Base-by-base conservation (phyloP, 2,113 vertebrate genomes). In the Neofelis nebulosa region DNA sequence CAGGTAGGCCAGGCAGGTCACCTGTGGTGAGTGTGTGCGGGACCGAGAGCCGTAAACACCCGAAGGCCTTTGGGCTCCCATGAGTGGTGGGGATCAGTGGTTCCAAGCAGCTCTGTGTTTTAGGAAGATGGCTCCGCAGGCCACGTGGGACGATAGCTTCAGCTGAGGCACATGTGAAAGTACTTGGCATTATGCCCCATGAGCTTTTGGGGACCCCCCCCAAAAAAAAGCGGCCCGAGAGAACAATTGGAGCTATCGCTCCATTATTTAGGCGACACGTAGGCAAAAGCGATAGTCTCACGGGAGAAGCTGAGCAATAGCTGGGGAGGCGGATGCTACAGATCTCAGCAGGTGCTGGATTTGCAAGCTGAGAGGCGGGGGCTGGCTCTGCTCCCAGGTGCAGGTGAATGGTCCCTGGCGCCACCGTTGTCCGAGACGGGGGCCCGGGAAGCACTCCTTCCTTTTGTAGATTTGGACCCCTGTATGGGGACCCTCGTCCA, bases 261-360 rank as follows among this genome's bases (percentile, higher is more conserved):
- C 19, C 61, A 55, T 69, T 66, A 50, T 12, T 57, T 50, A 50
- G 57, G 63, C 33, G 45, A 50, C 69, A 63, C 5, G 9, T 63
- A 55, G 76, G 79, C 48, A n/a, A 10, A 71, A 74, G 36, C 0
- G 14, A 1, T 18, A 0, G 33, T 45, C 23, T 13, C 14, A 8
- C 12, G 45, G 1, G 0, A 4, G 48, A 18, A 10, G 33, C 13
- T 2, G 23, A 74, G 41, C 41, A 61, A 5, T 5, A 27, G 71
- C 25, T 14, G 0, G 23, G 66, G 31, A 7, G 12, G 86, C 3
- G 2, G 11, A 25, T 15, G 14, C 61, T 36, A 29, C 4, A 8
- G 27, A 5, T 18, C 73, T 50, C 1, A 18, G 27, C 15, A 9
- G 71, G 0, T 2, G 55, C 1, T 16, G 76, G 27, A 4, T 13